These are phyloP conservation scores for Cotesia typhae DNA, from an alignment of 1,140 invertebrate genomes.

Conservation along the genomic window DNA sequence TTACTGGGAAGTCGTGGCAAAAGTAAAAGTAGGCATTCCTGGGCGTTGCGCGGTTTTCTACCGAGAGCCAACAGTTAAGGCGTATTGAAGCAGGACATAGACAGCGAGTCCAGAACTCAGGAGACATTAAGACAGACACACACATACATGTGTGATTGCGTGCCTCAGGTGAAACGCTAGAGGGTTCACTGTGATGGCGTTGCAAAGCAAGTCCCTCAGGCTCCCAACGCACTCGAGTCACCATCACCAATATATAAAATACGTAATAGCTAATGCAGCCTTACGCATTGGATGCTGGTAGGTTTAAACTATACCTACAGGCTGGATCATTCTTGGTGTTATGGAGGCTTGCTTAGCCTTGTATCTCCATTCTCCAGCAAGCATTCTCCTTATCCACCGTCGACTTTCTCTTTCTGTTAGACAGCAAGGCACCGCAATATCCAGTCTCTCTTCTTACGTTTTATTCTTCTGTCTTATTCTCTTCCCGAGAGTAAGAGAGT, in stretches of 20 bases:
- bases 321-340: slow-evolving; percentile 8
- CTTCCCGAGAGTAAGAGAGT: background rate
- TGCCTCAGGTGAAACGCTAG: slow-evolving; percentile 16
- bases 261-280: slow-evolving; percentile 20
- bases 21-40: slow-evolving; percentile 55
- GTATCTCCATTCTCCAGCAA: slow-evolving; percentile 9
- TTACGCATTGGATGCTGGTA: slow-evolving; percentile 6
- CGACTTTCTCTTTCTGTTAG: background rate
- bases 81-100: background rate
- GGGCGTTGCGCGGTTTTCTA: slow-evolving; percentile 33
- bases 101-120: slow-evolving; percentile 1
- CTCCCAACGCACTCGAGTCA: slow-evolving; percentile 16
- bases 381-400: background rate
- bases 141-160: slow-evolving; percentile 42
- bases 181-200: slow-evolving; percentile 27
- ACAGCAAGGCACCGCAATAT: slow-evolving; percentile 10
- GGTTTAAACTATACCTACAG: too few relatives aligned
- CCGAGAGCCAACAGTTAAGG: background rate
- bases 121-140: slow-evolving; percentile 36
- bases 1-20: slow-evolving; percentile 46
- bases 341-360: slow-evolving; percentile 15
- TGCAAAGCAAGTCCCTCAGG: background rate
- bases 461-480: background rate
- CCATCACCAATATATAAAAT: background rate
- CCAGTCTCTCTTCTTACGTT: background rate